Conservation (phyloP, 2,113 vertebrate species). For the Podocnemis expansa region DNA sequence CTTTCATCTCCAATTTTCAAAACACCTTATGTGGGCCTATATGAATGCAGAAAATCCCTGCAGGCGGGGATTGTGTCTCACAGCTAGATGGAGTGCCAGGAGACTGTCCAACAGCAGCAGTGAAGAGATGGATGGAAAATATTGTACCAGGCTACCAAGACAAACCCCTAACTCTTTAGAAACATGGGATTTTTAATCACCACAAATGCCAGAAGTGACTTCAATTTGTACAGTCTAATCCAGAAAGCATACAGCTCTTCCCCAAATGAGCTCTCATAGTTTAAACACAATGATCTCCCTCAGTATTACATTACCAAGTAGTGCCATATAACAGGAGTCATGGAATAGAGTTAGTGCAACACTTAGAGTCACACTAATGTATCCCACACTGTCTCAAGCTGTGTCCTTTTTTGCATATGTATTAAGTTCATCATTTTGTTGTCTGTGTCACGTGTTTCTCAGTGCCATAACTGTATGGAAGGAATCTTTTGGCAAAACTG, state of each 20-base stretch:
- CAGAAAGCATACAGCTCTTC: not conserved
- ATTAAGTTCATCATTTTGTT: not conserved
- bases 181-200: not conserved
- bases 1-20: not conserved
- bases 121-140: not conserved
- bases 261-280: not conserved
- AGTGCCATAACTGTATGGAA: not conserved
- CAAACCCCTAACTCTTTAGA: not conserved
- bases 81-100: not conserved
- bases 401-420: not conserved
- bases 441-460: not conserved
- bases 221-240: not conserved
- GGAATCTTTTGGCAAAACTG: not conserved
- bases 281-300: not conserved
- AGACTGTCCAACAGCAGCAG: not conserved
- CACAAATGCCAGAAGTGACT: not conserved
- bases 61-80: not conserved
- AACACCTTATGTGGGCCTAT: not conserved
- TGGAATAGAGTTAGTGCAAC: not conserved
- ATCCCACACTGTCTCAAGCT: not conserved
- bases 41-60: not conserved
- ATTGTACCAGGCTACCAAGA: not conserved
- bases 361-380: no score
- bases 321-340: not conserved
- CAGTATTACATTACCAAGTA: not conserved